These are phyloP conservation scores for Drosophila orena DNA, from an alignment of 1,140 invertebrate genomes.

Conservation along the genomic window DNA sequence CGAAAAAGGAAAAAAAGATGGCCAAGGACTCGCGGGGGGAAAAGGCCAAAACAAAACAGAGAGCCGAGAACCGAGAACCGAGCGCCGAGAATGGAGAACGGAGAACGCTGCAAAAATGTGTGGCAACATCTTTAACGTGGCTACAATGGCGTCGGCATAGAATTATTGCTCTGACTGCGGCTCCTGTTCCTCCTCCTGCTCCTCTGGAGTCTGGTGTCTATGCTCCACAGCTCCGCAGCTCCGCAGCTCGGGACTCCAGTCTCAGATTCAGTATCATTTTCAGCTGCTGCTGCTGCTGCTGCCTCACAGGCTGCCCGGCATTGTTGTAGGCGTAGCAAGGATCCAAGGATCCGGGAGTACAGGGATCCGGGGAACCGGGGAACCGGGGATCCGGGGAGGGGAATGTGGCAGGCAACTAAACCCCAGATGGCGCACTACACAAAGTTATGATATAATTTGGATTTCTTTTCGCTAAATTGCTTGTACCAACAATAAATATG, in stretches of 20 bases:
- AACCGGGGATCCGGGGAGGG: neutral
- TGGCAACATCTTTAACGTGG: constrained; percentile 81
- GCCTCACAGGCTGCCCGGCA: constrained; percentile 23
- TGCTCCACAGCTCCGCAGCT: constrained; percentile 20
- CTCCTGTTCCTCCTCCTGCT: constrained; percentile 4
- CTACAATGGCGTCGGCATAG: constrained; percentile 75
- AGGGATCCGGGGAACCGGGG: constrained; percentile 6
- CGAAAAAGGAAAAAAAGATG: constrained; percentile 11
- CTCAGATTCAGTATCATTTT: constrained; percentile 41
- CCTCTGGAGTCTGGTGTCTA: constrained; percentile 28
- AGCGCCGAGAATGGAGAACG: constrained; percentile 20
- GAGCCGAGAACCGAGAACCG: constrained; percentile 11
- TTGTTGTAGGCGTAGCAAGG: constrained; percentile 72
- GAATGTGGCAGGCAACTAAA: constrained; percentile 63
- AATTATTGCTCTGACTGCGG: constrained; percentile 66
- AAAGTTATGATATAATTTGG: constrained; percentile 84
- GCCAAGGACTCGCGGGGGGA: neutral
- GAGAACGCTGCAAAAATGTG: constrained; percentile 73
- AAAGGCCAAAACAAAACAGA: constrained; percentile 49
- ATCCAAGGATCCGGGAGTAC: constrained; percentile 1
- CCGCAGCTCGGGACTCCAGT: neutral
- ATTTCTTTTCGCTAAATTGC: constrained; percentile 84
- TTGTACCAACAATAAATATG: constrained; percentile 84
- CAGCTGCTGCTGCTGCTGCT: constrained; percentile 28
- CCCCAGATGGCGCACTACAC: constrained; percentile 83